Base-by-base conservation (phyloP, 2,888 invertebrate species). In the Pterostichus niger region DNA sequence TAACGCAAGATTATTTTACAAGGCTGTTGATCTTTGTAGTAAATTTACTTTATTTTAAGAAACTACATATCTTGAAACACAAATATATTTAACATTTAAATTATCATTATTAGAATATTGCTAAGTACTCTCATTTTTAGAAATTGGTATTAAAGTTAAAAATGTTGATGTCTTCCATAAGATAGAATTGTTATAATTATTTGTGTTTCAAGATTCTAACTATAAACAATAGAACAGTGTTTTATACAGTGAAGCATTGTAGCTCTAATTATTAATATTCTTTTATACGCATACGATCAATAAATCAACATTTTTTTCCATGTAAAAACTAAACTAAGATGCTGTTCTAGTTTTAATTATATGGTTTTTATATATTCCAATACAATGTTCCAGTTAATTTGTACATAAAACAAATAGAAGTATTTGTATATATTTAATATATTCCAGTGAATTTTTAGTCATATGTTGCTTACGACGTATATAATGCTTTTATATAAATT, bases 1-100 rank as follows among this genome's bases (percentile, higher is more conserved):
- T 73, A 52, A 71, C 71, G 81, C 81, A 81, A 81, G 81, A 81
- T 81, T 81, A 81, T 73, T 56, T 71, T 71, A 81, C 81, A 81
- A 81, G 81, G 81, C 81, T 81, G 81, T 81, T 81, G 81, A 81
- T 68, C 71, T 46, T 71, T 75, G 68, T 76, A 52, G 76, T 56
- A 40, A 56, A 76, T 56, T 68, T 35, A 49, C 6, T 15, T 76
- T 31, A 31, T 33, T 54, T 35, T 76, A 49, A 76, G 54, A 17
- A 40, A 15, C 10, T 59, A 24, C 24, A 17, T 49, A 31, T 49
- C 11, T 61, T 33, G 61, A 61, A 61, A 13, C 17, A 11, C 7
- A 61, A 33, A 61, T 59, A 31, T 17, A 17, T 59, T 6, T 59
- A 24, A 24, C 24, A 24, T 11, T 40, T 52, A 52, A 59, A 59